These are phyloP conservation scores for Platycheirus albimanus DNA, from an alignment of 2,888 invertebrate species.

Conservation along the genomic window DNA sequence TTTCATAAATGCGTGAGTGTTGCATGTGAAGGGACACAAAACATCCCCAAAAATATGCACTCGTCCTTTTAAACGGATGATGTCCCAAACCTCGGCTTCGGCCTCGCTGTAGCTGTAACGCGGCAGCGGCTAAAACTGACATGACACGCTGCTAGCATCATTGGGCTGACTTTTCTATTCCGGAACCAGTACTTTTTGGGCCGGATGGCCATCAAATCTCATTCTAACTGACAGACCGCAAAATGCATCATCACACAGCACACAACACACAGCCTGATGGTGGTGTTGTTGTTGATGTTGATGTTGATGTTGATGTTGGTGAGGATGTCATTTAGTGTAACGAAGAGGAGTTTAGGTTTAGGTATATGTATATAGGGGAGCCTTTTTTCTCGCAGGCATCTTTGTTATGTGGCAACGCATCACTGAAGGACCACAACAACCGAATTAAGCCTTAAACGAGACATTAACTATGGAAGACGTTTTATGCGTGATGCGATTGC, in stretches of 20 bases:
- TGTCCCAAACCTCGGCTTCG: conserved; percentile 43
- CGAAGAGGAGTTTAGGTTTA: conserved; percentile 31
- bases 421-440: conserved; percentile 66
- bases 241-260: conserved; percentile 83
- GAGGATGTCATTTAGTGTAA: conserved; percentile 53
- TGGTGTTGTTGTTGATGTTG: conserved; percentile 28
- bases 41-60: conserved; percentile 37
- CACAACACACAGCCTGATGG: conserved; percentile 74
- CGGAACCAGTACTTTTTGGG: conserved; percentile 77
- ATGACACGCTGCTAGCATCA: conserved; percentile 46
- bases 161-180: conserved; percentile 77
- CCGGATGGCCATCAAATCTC: conserved; percentile 80
- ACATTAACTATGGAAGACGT: conserved; percentile 73
- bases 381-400: conserved; percentile 60
- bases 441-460: conserved; percentile 65
- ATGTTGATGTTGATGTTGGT: too few species aligned
- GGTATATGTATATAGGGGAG: too few species aligned
- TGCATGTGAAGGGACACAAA: conserved; percentile 38
- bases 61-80: conserved; percentile 30
- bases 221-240: conserved; percentile 82
- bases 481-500: conserved; percentile 49
- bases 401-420: conserved; percentile 39
- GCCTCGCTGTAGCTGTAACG: conserved; percentile 48
- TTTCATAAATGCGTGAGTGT: conserved; percentile 25
- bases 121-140: conserved; percentile 60